Evolutionary conservation across 2,113 vertebrate species (phyloP).

Genomic region (Bubo blakistoni): DNA sequence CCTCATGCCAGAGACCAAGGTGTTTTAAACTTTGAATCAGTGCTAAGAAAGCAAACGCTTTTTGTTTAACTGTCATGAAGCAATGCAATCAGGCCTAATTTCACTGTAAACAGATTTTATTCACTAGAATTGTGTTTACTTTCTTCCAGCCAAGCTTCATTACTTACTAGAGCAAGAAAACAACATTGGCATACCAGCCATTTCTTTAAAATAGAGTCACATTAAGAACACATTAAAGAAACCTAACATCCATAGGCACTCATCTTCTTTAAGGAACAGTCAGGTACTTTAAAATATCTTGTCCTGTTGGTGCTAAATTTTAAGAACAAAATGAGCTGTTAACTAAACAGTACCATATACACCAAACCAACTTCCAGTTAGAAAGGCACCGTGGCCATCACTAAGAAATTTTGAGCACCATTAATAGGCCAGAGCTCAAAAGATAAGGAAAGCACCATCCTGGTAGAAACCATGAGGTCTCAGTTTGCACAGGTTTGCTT

Average conservation of each 20-base stretch:
- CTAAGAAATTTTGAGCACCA: background rate
- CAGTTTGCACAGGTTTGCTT: background rate
- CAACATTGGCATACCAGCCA: background rate
- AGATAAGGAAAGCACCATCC: background rate
- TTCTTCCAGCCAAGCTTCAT: background rate
- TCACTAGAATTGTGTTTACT: background rate
- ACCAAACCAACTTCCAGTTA: background rate
- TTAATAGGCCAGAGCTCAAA: background rate
- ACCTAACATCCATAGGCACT: background rate
- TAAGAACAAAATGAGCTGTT: background rate
- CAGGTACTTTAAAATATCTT: background rate
- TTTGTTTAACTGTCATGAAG: background rate
- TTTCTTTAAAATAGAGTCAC: background rate
- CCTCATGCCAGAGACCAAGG: background rate
- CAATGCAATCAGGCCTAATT: background rate
- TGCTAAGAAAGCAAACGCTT: background rate
- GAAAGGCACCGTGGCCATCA: background rate
- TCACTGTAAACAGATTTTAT: background rate
- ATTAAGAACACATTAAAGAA: background rate
- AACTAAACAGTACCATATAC: background rate
- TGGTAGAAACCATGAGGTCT: background rate
- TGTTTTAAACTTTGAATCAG: background rate
- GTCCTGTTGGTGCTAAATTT: background rate
- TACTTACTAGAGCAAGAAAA: background rate
- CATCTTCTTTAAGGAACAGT: background rate